Evolutionary conservation across 30 jellyfish, hydroid and myxozoan genomes (phyloP), one percentile per base, ranked within the genome.

Genomic region (Cassiopea andromeda): DNA sequence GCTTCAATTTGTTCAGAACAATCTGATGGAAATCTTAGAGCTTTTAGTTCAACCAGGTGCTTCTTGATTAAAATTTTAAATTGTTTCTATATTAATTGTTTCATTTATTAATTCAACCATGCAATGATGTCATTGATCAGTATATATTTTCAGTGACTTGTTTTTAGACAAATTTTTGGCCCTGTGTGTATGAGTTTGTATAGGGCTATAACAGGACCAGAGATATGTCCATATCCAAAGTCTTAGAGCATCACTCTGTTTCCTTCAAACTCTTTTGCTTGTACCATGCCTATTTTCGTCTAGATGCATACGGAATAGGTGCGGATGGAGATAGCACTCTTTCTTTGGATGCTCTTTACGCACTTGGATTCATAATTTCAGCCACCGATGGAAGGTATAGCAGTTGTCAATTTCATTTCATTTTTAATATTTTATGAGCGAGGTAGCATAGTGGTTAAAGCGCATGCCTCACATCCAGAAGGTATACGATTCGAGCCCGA

Each of bases 11-110:
- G 90, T 95, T 15, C 94, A 85, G 58, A 80, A 64, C 48, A 87
- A 90, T 78, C 46, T 95, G 49, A 84, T 88, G 87, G 97, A 95
- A n/a, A 85, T 95, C 67, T 46, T 95, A 44, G 99, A 95, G 66
- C 76, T 95, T 44, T 89, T 95, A 1, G 95, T 95, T 13, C 98
- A 95, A 48, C 99, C 99, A 73, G 99, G 98, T 95, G 15, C 3
- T 70, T 76, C 60, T 75, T 2, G n/a, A 47, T 43, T 8, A 17
- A 66, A n/a, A 14, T 2, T 44, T 75, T 80, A 61, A 18, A 16
- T 58, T 0, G 9, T 44, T 46, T 6, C 8, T 82, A 44, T 0
- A 43, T 48, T 44, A 66, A 69, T 69, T 5, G 4, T 16, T 68
- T 66, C 44, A 7, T 80, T 80, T 64, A 64, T 64, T 64, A 2